These are phyloP conservation scores for Drosophila parvula DNA, from an alignment of 1,140 invertebrate species.

Conservation along the genomic window DNA sequence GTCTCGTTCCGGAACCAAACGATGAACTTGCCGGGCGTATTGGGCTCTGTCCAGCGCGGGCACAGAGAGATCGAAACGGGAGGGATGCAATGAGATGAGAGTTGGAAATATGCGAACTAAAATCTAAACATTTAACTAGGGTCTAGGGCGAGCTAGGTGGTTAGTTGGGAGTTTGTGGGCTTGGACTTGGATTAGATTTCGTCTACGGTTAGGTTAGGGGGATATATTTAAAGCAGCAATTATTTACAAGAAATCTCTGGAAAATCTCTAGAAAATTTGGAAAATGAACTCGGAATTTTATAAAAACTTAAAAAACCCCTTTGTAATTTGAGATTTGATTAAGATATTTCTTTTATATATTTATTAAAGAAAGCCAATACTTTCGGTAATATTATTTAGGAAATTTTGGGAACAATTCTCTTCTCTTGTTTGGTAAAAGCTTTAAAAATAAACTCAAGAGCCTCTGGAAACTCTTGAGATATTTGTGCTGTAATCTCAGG, in stretches of 20 bases:
- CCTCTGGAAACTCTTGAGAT: neutral
- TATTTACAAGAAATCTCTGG: neutral
- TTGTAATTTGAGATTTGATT: too few species aligned
- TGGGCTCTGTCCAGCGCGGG: conserved; percentile 89
- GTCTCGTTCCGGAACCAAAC: conserved; percentile 98
- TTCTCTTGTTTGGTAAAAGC: too few species aligned
- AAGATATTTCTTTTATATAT: too few species aligned
- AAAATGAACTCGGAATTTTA: neutral
- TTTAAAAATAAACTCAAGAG: too few species aligned
- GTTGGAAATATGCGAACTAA: conserved; percentile 14
- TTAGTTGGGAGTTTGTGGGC: conserved; percentile 2
- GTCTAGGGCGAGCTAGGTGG: neutral
- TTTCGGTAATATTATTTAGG: too few species aligned
- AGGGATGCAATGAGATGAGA: conserved; percentile 23
- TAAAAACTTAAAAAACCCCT: neutral
- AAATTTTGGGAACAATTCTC: too few species aligned
- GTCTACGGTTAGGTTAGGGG: neutral
- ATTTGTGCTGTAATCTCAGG: too few species aligned
- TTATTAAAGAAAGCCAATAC: too few species aligned
- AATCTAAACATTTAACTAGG: conserved; percentile 1
- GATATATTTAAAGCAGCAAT: neutral
- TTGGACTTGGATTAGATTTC: neutral
- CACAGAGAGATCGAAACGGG: conserved; percentile 6
- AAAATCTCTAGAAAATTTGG: neutral
- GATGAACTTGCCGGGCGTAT: conserved; percentile 97